These are phyloP conservation scores for Caenorhabditis sulstoni DNA, from an alignment of 2,888 invertebrate genomes.

Conservation along the genomic window DNA sequence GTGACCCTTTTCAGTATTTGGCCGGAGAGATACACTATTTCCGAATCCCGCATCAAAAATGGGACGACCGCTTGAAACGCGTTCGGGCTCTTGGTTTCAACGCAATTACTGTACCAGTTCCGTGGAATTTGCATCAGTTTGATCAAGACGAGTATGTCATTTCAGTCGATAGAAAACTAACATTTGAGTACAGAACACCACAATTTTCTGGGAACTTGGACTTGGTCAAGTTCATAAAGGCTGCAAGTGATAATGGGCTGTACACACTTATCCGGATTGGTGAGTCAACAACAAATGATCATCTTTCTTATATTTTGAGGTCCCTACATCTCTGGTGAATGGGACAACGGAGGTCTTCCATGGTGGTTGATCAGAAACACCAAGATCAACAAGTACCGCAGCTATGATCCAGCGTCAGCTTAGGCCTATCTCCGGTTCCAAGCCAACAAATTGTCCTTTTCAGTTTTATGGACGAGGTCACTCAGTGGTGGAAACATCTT, in stretches of 20 bases:
- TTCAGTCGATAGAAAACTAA: background rate
- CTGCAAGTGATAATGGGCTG: constrained; percentile 66
- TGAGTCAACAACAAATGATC: background rate
- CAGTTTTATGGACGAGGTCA: constrained; percentile 41
- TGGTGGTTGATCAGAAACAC: constrained; percentile 68
- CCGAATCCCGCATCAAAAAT: constrained; percentile 87
- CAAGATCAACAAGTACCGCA: constrained; percentile 40
- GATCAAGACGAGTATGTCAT: constrained; percentile 46
- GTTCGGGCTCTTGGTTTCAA: constrained; percentile 81
- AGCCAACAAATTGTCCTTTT: background rate
- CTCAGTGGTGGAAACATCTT: constrained; percentile 53
- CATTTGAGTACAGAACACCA: constrained; percentile 11
- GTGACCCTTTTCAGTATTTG: constrained; percentile 83
- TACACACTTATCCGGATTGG: constrained; percentile 70
- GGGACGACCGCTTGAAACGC: constrained; percentile 88
- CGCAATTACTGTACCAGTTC: constrained; percentile 51
- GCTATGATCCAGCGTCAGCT: constrained; percentile 35
- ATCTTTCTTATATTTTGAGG: constrained; percentile 27
- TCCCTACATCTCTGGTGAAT: constrained; percentile 74
- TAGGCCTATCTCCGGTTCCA: background rate
- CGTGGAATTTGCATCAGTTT: constrained; percentile 61
- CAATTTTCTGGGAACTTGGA: constrained; percentile 38
- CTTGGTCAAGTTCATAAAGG: constrained; percentile 65
- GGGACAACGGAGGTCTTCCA: constrained; percentile 72
- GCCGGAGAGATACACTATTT: constrained; percentile 87